These are phyloP conservation scores for Crenuchus spilurus DNA, from an alignment of 2,797 vertebrate genomes.

Conservation along the genomic window DNA sequence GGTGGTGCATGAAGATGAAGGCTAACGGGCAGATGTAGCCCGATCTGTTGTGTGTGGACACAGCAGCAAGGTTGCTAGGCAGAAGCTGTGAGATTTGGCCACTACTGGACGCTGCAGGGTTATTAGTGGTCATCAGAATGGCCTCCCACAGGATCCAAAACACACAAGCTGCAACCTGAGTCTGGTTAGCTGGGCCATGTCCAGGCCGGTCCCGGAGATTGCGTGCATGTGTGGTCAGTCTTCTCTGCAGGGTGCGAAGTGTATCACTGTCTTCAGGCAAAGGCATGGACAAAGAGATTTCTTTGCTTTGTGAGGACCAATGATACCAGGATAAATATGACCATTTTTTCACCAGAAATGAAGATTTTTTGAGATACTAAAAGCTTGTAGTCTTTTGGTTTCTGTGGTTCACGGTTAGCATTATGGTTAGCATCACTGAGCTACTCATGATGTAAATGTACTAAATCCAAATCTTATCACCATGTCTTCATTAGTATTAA, in stretches of 20 bases:
- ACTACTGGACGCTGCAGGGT: constrained; percentile 31
- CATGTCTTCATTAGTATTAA: too few species aligned
- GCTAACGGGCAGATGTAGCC: constrained; percentile 4
- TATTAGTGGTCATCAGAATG: constrained; percentile 52
- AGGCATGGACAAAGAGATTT: neutral
- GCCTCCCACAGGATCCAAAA: constrained; percentile 48
- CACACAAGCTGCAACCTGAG: constrained; percentile 44
- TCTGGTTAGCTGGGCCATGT: constrained; percentile 48
- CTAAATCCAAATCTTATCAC: too few species aligned
- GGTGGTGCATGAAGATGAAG: constrained; percentile 18
- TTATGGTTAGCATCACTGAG: too few species aligned
- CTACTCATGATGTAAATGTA: too few species aligned
- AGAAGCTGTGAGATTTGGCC: constrained; percentile 26
- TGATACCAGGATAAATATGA: neutral
- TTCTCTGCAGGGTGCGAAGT: constrained; percentile 28
- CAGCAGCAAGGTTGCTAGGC: constrained; percentile 39
- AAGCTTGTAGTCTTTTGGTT: neutral
- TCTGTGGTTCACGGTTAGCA: neutral
- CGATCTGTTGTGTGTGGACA: constrained; percentile 15
- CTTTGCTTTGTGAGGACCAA: neutral
- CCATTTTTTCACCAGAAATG: neutral
- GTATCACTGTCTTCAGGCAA: constrained; percentile 13
- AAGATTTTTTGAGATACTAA: neutral
- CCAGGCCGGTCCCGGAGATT: constrained; percentile 44
- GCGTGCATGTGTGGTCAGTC: constrained; percentile 42